Percentiles rank a stretch among this genome's conserved stretches.
Conservation (phyloP, 2,113 vertebrate genomes). For the Fregata magnificens region DNA sequence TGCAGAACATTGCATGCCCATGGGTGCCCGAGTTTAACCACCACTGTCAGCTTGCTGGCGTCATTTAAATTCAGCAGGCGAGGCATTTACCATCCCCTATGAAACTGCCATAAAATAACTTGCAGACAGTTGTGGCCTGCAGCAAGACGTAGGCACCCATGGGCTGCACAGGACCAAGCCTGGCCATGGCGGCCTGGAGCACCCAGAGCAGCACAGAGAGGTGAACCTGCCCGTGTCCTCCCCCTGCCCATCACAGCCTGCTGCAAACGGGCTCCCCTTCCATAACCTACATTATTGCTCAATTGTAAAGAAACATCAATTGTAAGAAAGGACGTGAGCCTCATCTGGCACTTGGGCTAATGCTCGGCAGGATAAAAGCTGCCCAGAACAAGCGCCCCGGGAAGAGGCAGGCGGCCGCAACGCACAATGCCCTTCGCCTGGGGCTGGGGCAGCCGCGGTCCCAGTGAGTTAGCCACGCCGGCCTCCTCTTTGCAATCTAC, state of each 20-base stretch:
- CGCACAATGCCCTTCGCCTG: neutral
- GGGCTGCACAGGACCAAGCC: neutral
- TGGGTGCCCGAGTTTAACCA: accelerated
- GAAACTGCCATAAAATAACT: neutral
- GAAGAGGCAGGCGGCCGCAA: neutral
- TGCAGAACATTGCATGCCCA: accelerated
- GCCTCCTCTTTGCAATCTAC: neutral
- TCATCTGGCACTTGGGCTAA: neutral
- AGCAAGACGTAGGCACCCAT: accelerated
- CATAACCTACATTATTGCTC: accelerated
- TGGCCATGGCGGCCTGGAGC: accelerated
- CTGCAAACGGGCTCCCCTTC: neutral
- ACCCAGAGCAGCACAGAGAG: neutral
- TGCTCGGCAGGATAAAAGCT: neutral
- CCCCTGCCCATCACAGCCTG: neutral
- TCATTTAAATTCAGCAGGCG: accelerated
- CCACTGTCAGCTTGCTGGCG: neutral
- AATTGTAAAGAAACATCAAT: neutral
- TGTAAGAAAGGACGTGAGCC: neutral
- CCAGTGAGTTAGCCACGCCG: neutral
- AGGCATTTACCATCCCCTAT: neutral
- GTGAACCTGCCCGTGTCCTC: neutral
- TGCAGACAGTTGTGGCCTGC: accelerated
- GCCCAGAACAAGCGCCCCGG: neutral
- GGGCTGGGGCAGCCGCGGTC: neutral